These are phyloP conservation scores for Telenomus remus DNA, from an alignment of 1,140 invertebrate genomes.

Conservation along the genomic window DNA sequence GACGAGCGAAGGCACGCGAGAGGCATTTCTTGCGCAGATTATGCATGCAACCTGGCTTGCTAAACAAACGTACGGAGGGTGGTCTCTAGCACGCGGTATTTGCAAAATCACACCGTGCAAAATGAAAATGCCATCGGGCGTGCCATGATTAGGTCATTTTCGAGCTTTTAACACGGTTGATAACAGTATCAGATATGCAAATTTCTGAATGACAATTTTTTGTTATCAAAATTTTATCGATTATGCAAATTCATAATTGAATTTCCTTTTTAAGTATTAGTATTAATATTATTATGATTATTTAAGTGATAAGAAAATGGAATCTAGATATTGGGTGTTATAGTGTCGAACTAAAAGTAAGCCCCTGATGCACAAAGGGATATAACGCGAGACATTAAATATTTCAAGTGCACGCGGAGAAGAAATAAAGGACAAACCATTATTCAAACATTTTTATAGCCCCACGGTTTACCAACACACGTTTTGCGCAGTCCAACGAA, in stretches of 20 bases:
- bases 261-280: too few species aligned
- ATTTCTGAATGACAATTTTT: too few species aligned
- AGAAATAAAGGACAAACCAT: conserved; percentile 51
- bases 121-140: conserved; percentile 7
- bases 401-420: conserved; percentile 24
- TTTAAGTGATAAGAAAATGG: too few species aligned
- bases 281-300: too few species aligned
- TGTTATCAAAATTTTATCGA: too few species aligned
- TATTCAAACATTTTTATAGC: conserved; percentile 71
- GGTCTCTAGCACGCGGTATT: conserved; percentile 17
- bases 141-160: conserved; percentile 5
- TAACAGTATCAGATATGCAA: too few species aligned
- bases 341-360: conserved; percentile 20
- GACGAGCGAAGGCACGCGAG: conserved; percentile 14
- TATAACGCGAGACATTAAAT: conserved; percentile 30
- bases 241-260: too few species aligned
- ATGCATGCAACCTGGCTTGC: conserved; percentile 16
- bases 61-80: conserved; percentile 21
- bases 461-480: conserved; percentile 21
- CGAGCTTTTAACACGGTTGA: conserved; percentile 2
- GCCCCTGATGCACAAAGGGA: conserved; percentile 35
- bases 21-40: conserved; percentile 28
- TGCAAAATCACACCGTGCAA: conserved; percentile 10
- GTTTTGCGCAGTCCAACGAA: conserved; percentile 39
- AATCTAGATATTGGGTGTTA: conserved; percentile 16